Evolutionary conservation across 1,140 invertebrate species (phyloP).

Genomic region (Holcopasites calliopsidis): DNA sequence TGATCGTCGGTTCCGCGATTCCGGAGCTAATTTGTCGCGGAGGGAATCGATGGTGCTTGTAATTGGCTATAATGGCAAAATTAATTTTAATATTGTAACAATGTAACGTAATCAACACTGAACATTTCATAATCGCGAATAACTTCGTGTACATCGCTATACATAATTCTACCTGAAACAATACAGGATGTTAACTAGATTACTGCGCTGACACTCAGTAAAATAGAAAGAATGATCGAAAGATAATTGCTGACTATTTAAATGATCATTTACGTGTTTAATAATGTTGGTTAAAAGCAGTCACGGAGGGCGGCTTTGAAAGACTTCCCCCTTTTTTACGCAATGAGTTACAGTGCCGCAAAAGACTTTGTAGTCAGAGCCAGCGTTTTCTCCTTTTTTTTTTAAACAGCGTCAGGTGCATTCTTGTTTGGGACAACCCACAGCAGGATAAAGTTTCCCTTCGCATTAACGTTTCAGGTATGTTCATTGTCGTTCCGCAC

Average conservation of each 20-base stretch:
- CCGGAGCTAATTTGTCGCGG: not conserved
- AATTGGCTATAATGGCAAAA: too few species aligned
- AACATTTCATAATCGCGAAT: too few species aligned
- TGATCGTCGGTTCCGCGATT: too few species aligned
- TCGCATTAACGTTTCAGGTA: slow-evolving; percentile 25
- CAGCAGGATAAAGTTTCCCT: slow-evolving; percentile 37
- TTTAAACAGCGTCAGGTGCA: slow-evolving; percentile 35
- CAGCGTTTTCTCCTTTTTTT: slow-evolving; percentile 19
- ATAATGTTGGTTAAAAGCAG: not conserved
- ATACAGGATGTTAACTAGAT: too few species aligned
- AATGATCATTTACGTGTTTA: not conserved
- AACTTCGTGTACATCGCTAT: too few species aligned
- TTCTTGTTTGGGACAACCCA: slow-evolving; percentile 45
- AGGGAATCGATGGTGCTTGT: too few species aligned
- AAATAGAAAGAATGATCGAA: not conserved
- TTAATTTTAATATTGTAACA: too few species aligned
- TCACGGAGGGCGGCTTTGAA: not conserved
- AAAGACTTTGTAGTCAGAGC: slow-evolving; percentile 12
- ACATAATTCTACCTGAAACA: too few species aligned
- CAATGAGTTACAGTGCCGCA: not conserved
- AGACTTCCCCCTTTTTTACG: not conserved
- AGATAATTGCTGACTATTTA: not conserved
- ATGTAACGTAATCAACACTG: too few species aligned
- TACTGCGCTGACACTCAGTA: too few species aligned
- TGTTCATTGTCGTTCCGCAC: slow-evolving; percentile 24